Evolutionary conservation across 2,113 vertebrate genomes (phyloP).

Genomic region (Pomatostomus ruficeps): DNA sequence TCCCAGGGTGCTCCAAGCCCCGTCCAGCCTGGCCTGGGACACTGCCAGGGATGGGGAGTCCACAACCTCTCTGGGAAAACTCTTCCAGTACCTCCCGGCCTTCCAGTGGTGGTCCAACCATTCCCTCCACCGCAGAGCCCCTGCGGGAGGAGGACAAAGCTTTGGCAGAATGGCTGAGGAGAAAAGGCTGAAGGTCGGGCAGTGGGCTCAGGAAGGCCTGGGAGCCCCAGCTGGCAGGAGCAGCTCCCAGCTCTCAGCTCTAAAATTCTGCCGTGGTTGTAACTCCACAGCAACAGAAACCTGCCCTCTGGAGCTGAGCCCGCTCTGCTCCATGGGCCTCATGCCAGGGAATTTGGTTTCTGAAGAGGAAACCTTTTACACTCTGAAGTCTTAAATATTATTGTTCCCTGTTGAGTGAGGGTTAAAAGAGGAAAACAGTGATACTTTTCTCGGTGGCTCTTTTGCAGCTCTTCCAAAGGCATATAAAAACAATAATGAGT

Average conservation of each 20-base stretch:
- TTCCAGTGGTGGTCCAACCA: neutral
- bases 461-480: neutral
- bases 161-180: neutral
- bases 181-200: neutral
- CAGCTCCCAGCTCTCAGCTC: neutral
- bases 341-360: neutral
- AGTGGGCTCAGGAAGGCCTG: neutral
- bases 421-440: neutral
- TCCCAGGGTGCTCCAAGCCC: neutral
- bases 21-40: fast-evolving
- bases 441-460: neutral
- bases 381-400: neutral
- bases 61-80: neutral
- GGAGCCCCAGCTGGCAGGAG: neutral
- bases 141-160: neutral
- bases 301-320: neutral
- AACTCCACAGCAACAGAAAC: neutral
- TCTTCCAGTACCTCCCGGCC: neutral
- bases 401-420: neutral
- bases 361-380: neutral
- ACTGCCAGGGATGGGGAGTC: neutral
- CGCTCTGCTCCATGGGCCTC: fast-evolving
- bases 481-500: conserved; percentile 31
- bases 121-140: neutral
- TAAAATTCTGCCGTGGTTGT: neutral